Base-by-base conservation (phyloP, 2,888 invertebrate genomes). In the Chelonus formosanus region DNA sequence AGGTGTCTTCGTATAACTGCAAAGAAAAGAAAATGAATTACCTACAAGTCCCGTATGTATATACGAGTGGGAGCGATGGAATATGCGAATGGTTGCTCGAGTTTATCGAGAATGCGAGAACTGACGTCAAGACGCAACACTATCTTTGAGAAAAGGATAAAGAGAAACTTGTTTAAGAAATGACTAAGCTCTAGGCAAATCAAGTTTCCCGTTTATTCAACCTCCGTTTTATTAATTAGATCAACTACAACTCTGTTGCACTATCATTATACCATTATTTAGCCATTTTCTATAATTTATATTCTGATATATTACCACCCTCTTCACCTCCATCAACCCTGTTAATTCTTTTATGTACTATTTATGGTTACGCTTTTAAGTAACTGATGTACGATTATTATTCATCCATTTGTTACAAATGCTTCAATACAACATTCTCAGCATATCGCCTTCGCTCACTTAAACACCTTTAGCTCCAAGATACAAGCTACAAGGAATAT, bases 1-100 rank as follows among this genome's bases (percentile, higher is more conserved):
- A 53, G 53, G 61, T 61, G 61, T 45, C 44, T 61, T 54, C 53
- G 44, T 61, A 53, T 52, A 52, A 32, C 52, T n/a, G 52, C 52
- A 61, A 66, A 65, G 65, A 66, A 57, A 67, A 67, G 63, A 71
- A 71, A 70, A 70, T 70, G 68, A 68, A 68, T 70, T 67, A 67
- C 71, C 40, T 40, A 40, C 64, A 62, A 67, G 63, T 68, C 65
- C 63, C 66, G 62, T 65, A 61, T 47, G 5, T 36, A 59, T 35
- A 48, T 20, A 55, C 40, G 31, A 34, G 47, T n/a, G 35, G 36
- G 43, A 60, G 60, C n/a, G 40, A 52, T 5, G 20, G 50, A 43
- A 60, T 50, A 52, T 32, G 34, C 34, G 52, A 8, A 34, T 34
- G 32, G 52, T 34, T 52, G 34, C 52, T 52, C 34, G 52, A 52